Conservation (phyloP, 2,113 vertebrate species). For the Thunnus thynnus region DNA sequence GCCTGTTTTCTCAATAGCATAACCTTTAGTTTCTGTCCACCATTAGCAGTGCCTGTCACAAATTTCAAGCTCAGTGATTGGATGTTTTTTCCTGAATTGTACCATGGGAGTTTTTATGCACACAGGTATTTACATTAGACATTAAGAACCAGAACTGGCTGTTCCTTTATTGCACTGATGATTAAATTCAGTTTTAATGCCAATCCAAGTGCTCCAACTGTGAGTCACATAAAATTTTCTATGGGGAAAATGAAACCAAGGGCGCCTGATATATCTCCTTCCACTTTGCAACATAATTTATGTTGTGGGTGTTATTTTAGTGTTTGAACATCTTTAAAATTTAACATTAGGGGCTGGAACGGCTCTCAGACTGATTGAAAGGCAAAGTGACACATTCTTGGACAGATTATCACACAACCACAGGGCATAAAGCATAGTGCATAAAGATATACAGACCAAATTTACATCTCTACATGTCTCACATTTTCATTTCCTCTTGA, state of each 20-base stretch:
- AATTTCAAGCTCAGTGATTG: too few species aligned
- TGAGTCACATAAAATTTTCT: too few species aligned
- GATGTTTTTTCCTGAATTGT: too few species aligned
- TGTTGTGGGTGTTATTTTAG: background rate
- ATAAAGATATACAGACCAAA: constrained; percentile 18
- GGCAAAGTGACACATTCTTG: constrained; percentile 6
- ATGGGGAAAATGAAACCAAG: too few species aligned
- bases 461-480: constrained; percentile 24
- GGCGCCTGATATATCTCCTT: too few species aligned
- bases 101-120: too few species aligned
- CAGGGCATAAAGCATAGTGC: background rate
- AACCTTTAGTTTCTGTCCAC: background rate
- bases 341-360: background rate
- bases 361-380: background rate
- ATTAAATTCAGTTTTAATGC: too few species aligned
- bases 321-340: background rate
- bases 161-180: too few species aligned
- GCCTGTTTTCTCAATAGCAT: background rate
- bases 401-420: constrained; percentile 7
- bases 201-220: too few species aligned
- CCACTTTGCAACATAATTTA: background rate
- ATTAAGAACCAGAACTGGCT: too few species aligned
- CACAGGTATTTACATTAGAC: too few species aligned
- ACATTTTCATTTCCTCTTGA: constrained; percentile 34
- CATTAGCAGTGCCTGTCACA: background rate